A percentile compares a stretch with the other conserved stretches of the same genome.
phyloP scores from a whole-genome alignment of 2,113 vertebrate species.

The Pagrus major region DNA sequence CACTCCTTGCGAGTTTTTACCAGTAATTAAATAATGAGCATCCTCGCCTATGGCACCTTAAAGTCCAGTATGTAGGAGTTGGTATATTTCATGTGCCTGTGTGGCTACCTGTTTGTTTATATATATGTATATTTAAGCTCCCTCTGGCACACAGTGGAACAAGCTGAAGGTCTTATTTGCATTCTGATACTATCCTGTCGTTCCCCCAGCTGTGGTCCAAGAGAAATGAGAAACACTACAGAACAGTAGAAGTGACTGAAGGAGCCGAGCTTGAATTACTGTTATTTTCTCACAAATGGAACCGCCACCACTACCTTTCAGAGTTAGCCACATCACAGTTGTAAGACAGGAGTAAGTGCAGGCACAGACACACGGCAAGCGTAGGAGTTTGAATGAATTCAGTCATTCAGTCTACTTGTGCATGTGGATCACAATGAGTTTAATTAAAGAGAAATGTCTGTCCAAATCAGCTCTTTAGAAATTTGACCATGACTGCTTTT shows the following conservation, averaged over 20 bases:
- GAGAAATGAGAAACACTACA: slow-evolving; percentile 68
- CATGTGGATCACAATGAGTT: slow-evolving; percentile 10
- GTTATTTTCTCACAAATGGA: slow-evolving; percentile 73
- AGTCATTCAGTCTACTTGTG: background rate
- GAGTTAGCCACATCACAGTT: slow-evolving; percentile 13
- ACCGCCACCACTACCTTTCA: slow-evolving; percentile 27
- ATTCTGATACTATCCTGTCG: slow-evolving; percentile 40
- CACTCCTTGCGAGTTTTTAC: background rate
- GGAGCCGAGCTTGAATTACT: slow-evolving; percentile 66
- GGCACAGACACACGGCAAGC: background rate
- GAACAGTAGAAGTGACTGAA: slow-evolving; percentile 62
- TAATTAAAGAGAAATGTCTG: background rate
- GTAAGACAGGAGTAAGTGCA: slow-evolving; percentile 6
- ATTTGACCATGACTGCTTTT: background rate
- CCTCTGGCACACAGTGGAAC: slow-evolving; percentile 3
- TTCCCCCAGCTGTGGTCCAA: slow-evolving; percentile 62
- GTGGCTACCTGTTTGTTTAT: background rate
- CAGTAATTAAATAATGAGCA: background rate
- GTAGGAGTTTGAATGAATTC: slow-evolving; percentile 7
- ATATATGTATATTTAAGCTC: background rate
- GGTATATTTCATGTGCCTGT: background rate
- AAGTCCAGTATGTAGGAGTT: background rate
- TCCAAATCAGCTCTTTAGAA: background rate
- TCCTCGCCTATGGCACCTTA: background rate
- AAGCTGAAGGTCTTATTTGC: slow-evolving; percentile 41